Base-by-base conservation (phyloP, 2,113 vertebrate genomes). In the Anser brachyrhynchus region DNA sequence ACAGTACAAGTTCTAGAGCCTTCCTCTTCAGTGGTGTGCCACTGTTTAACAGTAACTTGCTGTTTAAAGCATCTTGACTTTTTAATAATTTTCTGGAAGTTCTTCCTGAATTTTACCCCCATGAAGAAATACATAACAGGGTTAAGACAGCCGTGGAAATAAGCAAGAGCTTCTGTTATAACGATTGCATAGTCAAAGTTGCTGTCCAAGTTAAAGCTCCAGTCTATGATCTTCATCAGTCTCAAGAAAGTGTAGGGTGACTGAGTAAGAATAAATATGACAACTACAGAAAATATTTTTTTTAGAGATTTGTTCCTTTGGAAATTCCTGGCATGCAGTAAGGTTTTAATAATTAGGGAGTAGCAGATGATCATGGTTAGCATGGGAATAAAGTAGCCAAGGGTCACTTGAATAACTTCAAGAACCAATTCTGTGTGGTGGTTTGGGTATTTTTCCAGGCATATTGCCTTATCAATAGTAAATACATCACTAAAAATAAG, bases 91-190 rank as follows among this genome's bases (percentile, higher is more conserved):
- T 97, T 98, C 66, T 86, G 70, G 73, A 98, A 93, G 28, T 97
- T 96, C 73, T 93, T 98, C 35, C 93, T 93, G 77, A 98, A 98
- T 82, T 98, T 98, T 16, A 92, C 70, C n/a, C 97, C 95, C 2
- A 74, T 91, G 39, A 97, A 98, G 89, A 97, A 97, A 35, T 98
- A 98, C 37, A 98, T 95, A 72, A 98, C 35, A 35, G 96, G 93
- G n/a, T 98, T 98, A 6, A 98, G 95, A 73, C 97, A 98, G 55
- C 86, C 90, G 15, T 97, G 97, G 75, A 98, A 85, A 88, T 97
- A 98, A 31, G 97, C 96, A 5, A 98, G 74, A 39, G 93, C 88
- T 95, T 98, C 97, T 4, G 95, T 97, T 86, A 97, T 18, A 0
- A 74, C 6, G 16, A 97, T 17, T 65, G 85, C 93, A 0, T 91